Evolutionary conservation across 2,797 vertebrate genomes (phyloP), one percentile per base, ranked within the genome.

Genomic region (Lacerta viridis): DNA sequence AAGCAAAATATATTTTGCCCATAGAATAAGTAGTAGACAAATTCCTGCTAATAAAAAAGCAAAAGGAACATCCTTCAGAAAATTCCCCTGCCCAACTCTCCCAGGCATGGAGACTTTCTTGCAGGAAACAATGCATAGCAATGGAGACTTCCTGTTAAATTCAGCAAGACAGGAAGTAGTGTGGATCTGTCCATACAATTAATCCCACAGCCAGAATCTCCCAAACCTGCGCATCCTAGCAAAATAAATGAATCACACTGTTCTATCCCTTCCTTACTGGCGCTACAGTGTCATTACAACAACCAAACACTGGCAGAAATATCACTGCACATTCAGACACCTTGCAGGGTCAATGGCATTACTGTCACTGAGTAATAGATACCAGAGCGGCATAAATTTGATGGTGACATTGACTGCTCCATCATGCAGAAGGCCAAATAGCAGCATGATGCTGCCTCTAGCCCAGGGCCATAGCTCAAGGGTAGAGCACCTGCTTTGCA

Each of bases 1-100:
- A 10, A 80, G 72, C 27, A 68, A 78, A 25, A 23, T 15, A 78
- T 33, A 20, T 11, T 41, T 11, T 2, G 41, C 39, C 64, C 11
- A 7, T 15, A 2, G 0, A 1, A 1, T 20, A 41, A n/a, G 2
- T 11, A 7, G 36, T 17, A 46, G 0, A 33, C 2, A 29, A 0
- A n/a, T 29, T 43, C 64, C 43, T 15, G 7, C 23, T 64, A 50
- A 36, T 11, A 84, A 59, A 50, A 55, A 83, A 4, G 50, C 72
- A 36, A 61, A 68, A 64, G 36, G 2, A 18, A 2, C 27, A 29
- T 74, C 68, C n/a, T 80, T 75, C 20, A 15, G 61, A 64, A 36
- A 46, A 3, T 0, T 36, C 69, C 66, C 36, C n/a, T 83, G 20
- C 41, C 39, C 7, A 3, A 1, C 43, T 25, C 41, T 25, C 29